These are phyloP conservation scores for Ginglymostoma cirratum DNA, from an alignment of 2,113 vertebrate genomes.

Conservation along the genomic window DNA sequence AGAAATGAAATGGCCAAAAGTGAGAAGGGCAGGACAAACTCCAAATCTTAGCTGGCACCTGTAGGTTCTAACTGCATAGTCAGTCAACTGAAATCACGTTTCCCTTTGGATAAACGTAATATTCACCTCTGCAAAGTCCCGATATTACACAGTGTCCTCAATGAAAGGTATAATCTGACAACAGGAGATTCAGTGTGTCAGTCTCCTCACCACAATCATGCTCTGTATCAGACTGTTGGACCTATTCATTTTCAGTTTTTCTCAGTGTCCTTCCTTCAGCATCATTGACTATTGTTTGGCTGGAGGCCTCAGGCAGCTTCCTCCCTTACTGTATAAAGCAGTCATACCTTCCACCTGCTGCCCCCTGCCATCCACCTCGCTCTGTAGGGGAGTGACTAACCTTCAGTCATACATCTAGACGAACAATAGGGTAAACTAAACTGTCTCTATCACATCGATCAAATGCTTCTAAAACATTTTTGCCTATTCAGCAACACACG, in stretches of 20 bases:
- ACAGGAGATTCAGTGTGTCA: not conserved
- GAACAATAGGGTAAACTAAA: not conserved
- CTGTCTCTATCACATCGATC: not conserved
- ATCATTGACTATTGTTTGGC: not conserved
- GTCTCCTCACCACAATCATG: not conserved
- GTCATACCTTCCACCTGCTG: not conserved
- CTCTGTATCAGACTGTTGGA: not conserved
- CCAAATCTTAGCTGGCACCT: not conserved
- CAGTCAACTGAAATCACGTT: not conserved
- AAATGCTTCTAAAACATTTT: too few species aligned
- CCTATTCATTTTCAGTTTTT: not conserved
- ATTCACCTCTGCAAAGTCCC: not conserved
- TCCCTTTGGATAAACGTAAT: not conserved
- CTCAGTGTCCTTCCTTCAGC: not conserved
- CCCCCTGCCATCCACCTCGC: not conserved
- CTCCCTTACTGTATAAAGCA: not conserved
- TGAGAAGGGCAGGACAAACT: not conserved
- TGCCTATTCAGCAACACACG: too few species aligned
- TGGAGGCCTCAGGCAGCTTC: not conserved
- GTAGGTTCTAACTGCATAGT: not conserved
- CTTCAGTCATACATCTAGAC: not conserved
- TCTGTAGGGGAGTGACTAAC: not conserved
- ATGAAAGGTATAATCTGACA: not conserved
- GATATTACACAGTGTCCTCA: not conserved
- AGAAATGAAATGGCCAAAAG: not conserved